These are phyloP conservation scores for Glossophaga mutica DNA, from an alignment of 2,797 vertebrate species.

Conservation along the genomic window DNA sequence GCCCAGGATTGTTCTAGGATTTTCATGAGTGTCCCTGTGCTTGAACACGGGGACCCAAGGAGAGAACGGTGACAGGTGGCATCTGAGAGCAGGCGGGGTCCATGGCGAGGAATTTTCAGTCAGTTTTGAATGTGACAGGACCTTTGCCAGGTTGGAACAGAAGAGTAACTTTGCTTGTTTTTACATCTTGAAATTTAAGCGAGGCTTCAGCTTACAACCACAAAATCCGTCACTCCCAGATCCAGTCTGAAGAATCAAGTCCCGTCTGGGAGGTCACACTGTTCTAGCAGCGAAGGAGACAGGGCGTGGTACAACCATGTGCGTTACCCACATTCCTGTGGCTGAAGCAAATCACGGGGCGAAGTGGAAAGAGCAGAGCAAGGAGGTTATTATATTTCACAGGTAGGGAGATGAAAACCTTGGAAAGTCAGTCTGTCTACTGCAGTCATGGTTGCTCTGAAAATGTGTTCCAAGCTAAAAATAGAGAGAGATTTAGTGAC, in stretches of 20 bases:
- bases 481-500: neutral
- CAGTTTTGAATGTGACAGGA: neutral
- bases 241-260: neutral
- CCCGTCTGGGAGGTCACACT: neutral
- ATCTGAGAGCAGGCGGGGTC: neutral
- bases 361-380: neutral
- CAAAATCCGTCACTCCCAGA: neutral
- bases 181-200: neutral
- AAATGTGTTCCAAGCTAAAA: neutral
- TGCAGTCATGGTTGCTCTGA: neutral
- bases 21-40: neutral
- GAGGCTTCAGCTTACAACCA: neutral
- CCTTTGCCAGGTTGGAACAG: neutral
- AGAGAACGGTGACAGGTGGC: neutral
- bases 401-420: neutral
- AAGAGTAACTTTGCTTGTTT: neutral
- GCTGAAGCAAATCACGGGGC: neutral
- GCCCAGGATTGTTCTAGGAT: neutral
- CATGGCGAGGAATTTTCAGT: neutral
- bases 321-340: neutral
- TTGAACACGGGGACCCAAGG: fast-evolving
- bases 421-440: neutral
- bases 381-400: neutral
- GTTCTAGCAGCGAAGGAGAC: neutral
- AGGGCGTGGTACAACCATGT: neutral